Conservation (phyloP, 2,888 invertebrate genomes). For the Latrodectus elegans region DNA sequence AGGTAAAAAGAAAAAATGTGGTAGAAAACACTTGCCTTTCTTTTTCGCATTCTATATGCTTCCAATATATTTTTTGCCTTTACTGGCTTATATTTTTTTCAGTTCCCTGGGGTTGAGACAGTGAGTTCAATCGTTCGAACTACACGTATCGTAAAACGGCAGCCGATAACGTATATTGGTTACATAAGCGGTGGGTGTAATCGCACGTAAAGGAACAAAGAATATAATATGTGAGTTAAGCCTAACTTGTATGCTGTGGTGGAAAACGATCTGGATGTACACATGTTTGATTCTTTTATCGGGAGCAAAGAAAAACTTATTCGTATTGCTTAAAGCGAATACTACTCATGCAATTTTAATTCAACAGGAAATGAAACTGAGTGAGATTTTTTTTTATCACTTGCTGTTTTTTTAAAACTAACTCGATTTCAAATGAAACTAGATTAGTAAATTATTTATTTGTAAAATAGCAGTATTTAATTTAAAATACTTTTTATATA, state of each 20-base stretch:
- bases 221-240: slow-evolving; percentile 3
- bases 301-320: too few species aligned
- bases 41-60: neutral
- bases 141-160: slow-evolving; percentile 48
- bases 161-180: slow-evolving; percentile 39
- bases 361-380: too few species aligned
- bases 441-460: too few species aligned
- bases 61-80: neutral
- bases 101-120: slow-evolving; percentile 12
- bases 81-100: neutral
- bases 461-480: too few species aligned
- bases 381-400: too few species aligned
- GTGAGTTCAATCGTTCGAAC: slow-evolving; percentile 25
- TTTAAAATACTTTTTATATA: too few species aligned
- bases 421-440: too few species aligned
- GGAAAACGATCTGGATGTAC: too few species aligned
- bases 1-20: neutral
- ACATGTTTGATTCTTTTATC: too few species aligned
- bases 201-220: slow-evolving; percentile 29
- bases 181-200: slow-evolving; percentile 16
- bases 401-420: too few species aligned
- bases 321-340: too few species aligned
- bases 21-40: neutral
- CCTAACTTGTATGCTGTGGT: neutral
- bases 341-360: too few species aligned